Percentiles rank a stretch among this genome's conserved stretches.
These are phyloP conservation scores for Drosophila persimilis DNA, from an alignment of 1,140 invertebrate genomes.

Conservation along the genomic window DNA sequence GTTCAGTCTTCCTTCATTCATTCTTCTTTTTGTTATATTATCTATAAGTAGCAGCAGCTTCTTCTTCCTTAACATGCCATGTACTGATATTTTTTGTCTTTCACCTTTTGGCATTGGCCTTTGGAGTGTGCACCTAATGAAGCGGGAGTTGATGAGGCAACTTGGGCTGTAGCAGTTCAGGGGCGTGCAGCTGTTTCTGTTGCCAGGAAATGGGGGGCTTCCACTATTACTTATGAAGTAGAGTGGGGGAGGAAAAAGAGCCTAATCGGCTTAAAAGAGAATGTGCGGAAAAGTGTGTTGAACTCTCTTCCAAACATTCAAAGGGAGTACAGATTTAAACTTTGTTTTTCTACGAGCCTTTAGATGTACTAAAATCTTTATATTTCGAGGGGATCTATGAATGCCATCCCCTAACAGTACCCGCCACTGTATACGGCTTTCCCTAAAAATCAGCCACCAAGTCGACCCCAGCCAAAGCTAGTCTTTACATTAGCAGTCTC, in stretches of 20 bases:
- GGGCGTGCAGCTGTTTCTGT: slow-evolving; percentile 14
- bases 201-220: background rate
- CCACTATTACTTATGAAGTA: slow-evolving; percentile 2
- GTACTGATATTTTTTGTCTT: slow-evolving; percentile 33
- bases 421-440: background rate
- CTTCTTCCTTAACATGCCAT: slow-evolving; percentile 12
- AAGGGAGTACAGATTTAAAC: too few species aligned
- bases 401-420: background rate
- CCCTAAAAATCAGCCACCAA: slow-evolving; percentile 32
- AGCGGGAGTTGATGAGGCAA: slow-evolving; percentile 66
- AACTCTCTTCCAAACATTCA: too few species aligned
- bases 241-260: background rate
- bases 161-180: slow-evolving; percentile 18
- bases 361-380: too few species aligned
- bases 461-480: slow-evolving; percentile 10
- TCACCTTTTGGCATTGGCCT: slow-evolving; percentile 78
- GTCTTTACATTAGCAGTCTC: slow-evolving; percentile 45
- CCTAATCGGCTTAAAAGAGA: background rate
- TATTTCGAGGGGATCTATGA: too few species aligned
- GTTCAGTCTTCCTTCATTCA: slow-evolving; percentile 27
- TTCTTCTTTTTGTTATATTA: slow-evolving; percentile 39
- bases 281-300: too few species aligned
- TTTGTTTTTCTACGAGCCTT: background rate
- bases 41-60: slow-evolving; percentile 58
- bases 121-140: slow-evolving; percentile 71